phyloP scores from a whole-genome alignment of 2,888 invertebrate genomes.

The Uloborus plumipes region DNA sequence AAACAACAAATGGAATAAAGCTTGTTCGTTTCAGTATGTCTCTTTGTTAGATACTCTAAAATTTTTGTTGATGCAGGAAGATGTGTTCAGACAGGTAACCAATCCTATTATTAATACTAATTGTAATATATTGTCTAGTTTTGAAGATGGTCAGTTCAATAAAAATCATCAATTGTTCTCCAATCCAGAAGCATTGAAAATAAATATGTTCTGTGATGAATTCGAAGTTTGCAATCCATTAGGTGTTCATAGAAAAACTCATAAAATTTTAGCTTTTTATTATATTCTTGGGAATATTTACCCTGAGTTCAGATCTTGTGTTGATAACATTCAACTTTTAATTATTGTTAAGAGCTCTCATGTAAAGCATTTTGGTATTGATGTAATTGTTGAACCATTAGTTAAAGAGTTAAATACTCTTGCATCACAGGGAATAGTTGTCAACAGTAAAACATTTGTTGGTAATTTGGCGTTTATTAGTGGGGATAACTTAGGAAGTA shows the following conservation, averaged over 20 bases:
- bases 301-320: too few species aligned
- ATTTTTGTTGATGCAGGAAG: too few species aligned
- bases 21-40: neutral
- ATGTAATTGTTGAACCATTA: slow-evolving; percentile 2
- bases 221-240: neutral
- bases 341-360: too few species aligned
- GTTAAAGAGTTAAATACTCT: neutral
- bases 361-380: too few species aligned
- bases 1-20: neutral
- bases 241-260: slow-evolving; percentile 1
- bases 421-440: neutral
- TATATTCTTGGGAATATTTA: neutral
- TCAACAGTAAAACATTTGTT: neutral
- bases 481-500: neutral
- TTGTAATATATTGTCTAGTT: too few species aligned
- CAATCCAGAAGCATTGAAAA: neutral
- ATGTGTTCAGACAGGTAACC: too few species aligned
- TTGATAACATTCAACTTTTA: too few species aligned
- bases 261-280: neutral
- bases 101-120: too few species aligned
- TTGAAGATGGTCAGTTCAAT: neutral
- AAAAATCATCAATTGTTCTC: neutral
- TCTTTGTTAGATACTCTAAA: neutral
- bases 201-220: neutral
- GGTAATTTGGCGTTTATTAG: neutral